Evolutionary conservation across 2,113 vertebrate genomes (phyloP).

Genomic region (Pseudopodoces humilis): DNA sequence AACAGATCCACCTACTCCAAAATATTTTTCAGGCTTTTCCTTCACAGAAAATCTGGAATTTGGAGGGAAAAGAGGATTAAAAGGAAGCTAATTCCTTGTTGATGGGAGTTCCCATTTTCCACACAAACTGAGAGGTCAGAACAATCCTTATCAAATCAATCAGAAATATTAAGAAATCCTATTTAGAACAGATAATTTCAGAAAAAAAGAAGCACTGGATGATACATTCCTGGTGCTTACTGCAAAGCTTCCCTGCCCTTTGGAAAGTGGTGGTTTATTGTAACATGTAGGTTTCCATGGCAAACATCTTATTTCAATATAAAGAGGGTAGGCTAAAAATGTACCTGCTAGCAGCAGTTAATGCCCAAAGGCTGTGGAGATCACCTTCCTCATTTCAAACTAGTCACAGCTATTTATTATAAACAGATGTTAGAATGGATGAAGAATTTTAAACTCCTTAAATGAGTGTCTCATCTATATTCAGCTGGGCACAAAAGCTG

Average conservation of each 20-base stretch:
- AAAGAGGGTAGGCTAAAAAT: conserved; percentile 7
- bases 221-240: not conserved
- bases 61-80: not conserved
- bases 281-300: conserved; percentile 21
- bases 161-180: not conserved
- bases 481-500: not conserved
- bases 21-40: not conserved
- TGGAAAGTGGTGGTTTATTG: not conserved
- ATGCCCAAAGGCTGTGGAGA: conserved; percentile 6
- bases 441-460: not conserved
- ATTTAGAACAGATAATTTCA: not conserved
- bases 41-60: not conserved
- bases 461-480: conserved; percentile 9
- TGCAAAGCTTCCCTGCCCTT: not conserved
- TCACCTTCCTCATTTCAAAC: not conserved
- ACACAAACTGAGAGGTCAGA: not conserved
- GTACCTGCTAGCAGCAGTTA: not conserved
- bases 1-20: not conserved
- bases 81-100: not conserved
- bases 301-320: conserved; percentile 43
- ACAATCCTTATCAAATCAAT: not conserved
- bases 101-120: not conserved
- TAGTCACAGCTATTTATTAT: not conserved
- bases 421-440: not conserved
- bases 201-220: not conserved